Base-by-base conservation (phyloP, 92 coral and sea anemone species). In the Parazoanthus swiftii region DNA sequence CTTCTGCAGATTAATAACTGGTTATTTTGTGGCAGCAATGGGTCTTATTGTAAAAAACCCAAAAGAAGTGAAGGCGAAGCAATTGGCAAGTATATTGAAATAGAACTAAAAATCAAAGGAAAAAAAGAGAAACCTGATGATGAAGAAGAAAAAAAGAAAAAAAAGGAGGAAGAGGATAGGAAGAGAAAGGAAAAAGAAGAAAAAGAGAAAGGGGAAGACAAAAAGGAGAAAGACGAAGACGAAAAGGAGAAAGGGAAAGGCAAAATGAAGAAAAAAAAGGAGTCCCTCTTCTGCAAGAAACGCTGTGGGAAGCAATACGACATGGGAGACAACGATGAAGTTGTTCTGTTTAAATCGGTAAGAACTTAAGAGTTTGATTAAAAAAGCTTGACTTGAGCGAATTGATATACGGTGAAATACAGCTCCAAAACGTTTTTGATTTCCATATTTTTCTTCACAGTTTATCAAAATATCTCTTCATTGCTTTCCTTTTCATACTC, bases 371-470 rank as follows among this genome's bases (percentile, higher is more conserved):
- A 0, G 59, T 54, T 54, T 48, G 51, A 7, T 48, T 6, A 48
- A 48, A 48, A 18, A 18, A 81, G 16, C 33, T 29, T 29, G 16
- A 81, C 48, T 88, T 79, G 54, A 85, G 85, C 39, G 85, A 79
- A 88, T 68, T 88, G 36, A 78, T n/a, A 67, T 72, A 72, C 39
- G 76, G 76, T 1, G 38, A 25, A 6, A 72, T 72, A 33, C 90
- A 71, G 33, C 66, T 88, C 88, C 91, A 81, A 20, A 91, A 82
- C 33, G 82, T 74, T 48, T 58, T 77, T 82, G 91, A 35, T 91
- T 76, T 7, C 36, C 74, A 14, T 77, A 35, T 36, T 66, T 82
- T 8, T 88, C 92, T 26, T 13, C 46, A 86, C 6, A 90, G 82
- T 70, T 74, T 42, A 6, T 82, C 15, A 21, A 90, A 90, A 73